Evolutionary conservation across 1,140 invertebrate species (phyloP), one percentile per base, ranked within the genome.

Genomic region (Ceratina calcarata): DNA sequence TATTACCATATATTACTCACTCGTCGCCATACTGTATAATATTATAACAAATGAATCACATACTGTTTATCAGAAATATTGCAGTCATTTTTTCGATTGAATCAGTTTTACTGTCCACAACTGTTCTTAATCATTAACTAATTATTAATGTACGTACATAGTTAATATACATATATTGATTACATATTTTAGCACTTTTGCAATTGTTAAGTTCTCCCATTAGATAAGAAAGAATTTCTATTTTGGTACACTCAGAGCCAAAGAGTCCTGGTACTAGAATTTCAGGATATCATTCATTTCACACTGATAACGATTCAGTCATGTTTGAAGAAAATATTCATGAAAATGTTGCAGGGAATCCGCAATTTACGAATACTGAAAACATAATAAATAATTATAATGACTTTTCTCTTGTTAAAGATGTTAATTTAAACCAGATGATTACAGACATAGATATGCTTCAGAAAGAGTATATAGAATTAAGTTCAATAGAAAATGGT

Each of bases 221-320:
- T 68, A 55, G 61, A 32, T 37, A 75, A 76, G 65, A 20, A 53
- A 64, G 65, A 58, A 78, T 58, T 71, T 81, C 62, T 20, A 24
- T 77, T n/a, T 78, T 49, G 0, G 71, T n/a, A 12, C 57, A 45
- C 37, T 70, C 76, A 24, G 74, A 81, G 53, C 61, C 67, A 45
- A 66, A 82, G 57, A 78, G 32, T 20, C 53, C 77, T 16, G 68
- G 37, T 20, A 70, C 75, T 60, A 61, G 66, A 24, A 81, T 66
- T 18, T 78, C 75, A 3, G 69, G 68, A 24, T 82, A 78, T 53
- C 58, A 77, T 55, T 79, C 76, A 0, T 68, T 68, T 1, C 18
- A n/a, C 18, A 67, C 67, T 57, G 60, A 75, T 61, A 45, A 67
- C 51, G 60, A 74, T 1, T 76, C 18, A 22, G 15, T 45, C 10